Evolutionary conservation across 2,113 vertebrate species (phyloP).

Genomic region (Atherinomorus stipes): DNA sequence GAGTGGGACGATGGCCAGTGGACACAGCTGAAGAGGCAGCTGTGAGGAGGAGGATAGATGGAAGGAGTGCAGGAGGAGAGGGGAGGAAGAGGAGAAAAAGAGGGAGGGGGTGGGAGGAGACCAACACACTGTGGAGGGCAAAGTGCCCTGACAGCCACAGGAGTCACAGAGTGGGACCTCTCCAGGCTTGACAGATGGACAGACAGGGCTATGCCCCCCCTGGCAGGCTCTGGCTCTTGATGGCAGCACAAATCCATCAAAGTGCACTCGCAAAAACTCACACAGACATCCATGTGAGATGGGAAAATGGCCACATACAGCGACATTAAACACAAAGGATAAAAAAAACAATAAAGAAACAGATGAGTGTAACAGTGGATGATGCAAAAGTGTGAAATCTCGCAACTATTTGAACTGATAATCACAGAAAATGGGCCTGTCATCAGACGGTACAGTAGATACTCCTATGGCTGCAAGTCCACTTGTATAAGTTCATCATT

Average conservation of each 20-base stretch:
- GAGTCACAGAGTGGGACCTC: slow-evolving; percentile 65
- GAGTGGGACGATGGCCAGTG: slow-evolving; percentile 74
- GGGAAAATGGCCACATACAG: neutral
- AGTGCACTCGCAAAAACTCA: neutral
- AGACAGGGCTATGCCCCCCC: slow-evolving; percentile 58
- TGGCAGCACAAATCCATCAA: slow-evolving; percentile 29
- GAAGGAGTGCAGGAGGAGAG: slow-evolving; percentile 9
- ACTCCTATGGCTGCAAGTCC: too few relatives aligned
- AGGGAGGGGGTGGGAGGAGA: slow-evolving; percentile 25
- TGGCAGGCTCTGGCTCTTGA: slow-evolving; percentile 42
- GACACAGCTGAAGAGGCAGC: slow-evolving; percentile 82
- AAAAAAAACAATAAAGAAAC: neutral
- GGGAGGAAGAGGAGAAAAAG: slow-evolving; percentile 5
- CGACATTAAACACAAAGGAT: neutral
- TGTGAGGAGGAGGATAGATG: slow-evolving; percentile 66
- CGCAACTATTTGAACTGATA: too few relatives aligned
- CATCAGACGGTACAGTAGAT: too few relatives aligned
- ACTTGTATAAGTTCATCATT: too few relatives aligned
- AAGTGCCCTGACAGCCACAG: slow-evolving; percentile 65
- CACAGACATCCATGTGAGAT: neutral
- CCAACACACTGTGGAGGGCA: slow-evolving; percentile 65
- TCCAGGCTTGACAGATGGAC: slow-evolving; percentile 75
- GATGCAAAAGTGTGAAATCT: neutral
- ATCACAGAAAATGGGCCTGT: too few relatives aligned
- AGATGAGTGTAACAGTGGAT: neutral